phyloP scores from a whole-genome alignment of 2,113 vertebrate species.

The Ictalurus punctatus region DNA sequence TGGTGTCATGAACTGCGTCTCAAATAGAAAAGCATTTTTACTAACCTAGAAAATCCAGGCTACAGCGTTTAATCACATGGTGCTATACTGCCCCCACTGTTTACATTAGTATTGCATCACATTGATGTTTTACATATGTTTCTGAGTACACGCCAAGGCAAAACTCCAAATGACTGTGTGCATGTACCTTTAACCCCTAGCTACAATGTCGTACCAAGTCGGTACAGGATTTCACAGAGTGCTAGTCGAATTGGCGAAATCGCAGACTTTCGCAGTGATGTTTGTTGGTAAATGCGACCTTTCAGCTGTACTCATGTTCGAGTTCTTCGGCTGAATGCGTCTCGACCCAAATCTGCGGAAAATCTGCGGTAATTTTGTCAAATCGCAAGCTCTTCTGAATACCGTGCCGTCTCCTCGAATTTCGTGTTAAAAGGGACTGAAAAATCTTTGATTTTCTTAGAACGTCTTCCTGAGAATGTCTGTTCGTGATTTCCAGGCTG shows the following conservation, averaged over 20 bases:
- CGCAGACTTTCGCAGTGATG: too few species aligned
- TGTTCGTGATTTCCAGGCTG: not conserved
- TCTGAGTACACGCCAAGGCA: not conserved
- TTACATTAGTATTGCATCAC: not conserved
- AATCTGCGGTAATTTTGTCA: too few species aligned
- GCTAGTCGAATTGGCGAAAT: too few species aligned
- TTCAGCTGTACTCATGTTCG: too few species aligned
- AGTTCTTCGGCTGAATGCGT: too few species aligned
- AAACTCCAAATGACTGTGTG: not conserved
- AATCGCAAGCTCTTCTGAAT: too few species aligned
- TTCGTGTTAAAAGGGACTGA: too few species aligned
- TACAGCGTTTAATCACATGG: not conserved
- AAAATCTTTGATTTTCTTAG: not conserved
- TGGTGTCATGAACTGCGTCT: not conserved
- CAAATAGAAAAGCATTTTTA: not conserved
- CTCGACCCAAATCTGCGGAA: too few species aligned
- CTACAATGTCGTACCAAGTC: not conserved
- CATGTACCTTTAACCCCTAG: not conserved
- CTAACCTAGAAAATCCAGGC: not conserved
- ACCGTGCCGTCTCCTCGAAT: too few species aligned
- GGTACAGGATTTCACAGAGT: too few species aligned
- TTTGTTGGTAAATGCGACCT: too few species aligned
- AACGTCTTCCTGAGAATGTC: not conserved
- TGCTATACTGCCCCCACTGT: not conserved
- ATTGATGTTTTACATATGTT: not conserved